Conservation (phyloP, 2,113 vertebrate species). For the Chitala chitala region DNA sequence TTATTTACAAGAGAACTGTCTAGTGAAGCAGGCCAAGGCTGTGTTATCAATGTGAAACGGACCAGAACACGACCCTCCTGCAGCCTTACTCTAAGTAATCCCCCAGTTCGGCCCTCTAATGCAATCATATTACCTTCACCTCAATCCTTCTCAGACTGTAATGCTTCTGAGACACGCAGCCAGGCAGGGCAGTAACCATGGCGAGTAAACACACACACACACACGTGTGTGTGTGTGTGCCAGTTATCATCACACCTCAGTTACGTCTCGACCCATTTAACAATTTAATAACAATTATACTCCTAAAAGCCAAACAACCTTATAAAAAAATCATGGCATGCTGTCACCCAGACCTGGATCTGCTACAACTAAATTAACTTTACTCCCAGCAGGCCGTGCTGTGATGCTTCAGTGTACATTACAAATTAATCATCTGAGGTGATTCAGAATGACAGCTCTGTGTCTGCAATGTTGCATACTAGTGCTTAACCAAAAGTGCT, state of each 20-base stretch:
- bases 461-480: neutral
- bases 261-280: too few species aligned
- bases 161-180: neutral
- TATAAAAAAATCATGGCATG: neutral
- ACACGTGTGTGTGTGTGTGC: too few species aligned
- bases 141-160: neutral
- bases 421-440: neutral
- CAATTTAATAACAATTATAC: too few species aligned
- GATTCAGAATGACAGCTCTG: neutral
- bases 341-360: neutral
- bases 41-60: constrained; percentile 25
- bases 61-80: constrained; percentile 11
- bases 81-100: neutral
- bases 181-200: neutral
- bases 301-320: neutral
- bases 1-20: constrained; percentile 16
- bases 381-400: too few species aligned
- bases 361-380: neutral
- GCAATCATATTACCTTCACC: constrained; percentile 11
- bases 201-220: neutral
- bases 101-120: constrained; percentile 1
- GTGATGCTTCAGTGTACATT: neutral
- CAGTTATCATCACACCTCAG: neutral
- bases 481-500: too few species aligned
- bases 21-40: constrained; percentile 3